Base-by-base conservation (phyloP, 2,888 invertebrate genomes). In the Ochropleura leucogaster region DNA sequence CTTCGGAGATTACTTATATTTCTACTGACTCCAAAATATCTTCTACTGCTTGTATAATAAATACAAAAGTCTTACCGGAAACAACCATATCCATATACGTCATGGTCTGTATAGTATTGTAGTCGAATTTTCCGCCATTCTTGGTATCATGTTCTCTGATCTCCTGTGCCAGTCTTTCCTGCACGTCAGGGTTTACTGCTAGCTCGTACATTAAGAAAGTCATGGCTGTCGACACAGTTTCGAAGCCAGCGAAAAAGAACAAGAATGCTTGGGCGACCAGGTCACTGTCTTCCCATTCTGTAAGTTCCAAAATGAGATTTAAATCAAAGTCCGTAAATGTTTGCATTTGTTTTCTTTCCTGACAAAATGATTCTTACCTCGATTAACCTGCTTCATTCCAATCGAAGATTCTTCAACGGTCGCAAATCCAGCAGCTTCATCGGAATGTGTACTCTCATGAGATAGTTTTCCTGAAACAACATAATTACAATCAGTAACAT, bases 151-250 rank as follows among this genome's bases (percentile, higher is more conserved):
- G 30, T 30, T 96, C 95, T 40, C 91, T 94, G 51, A 97, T 97
- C 92, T 97, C 97, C 60, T 95, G 85, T 2, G 93, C 93, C 0
- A 97, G 90, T 69, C 90, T 95, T 5, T 96, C 93, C 89, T 97
- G 97, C 0, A 97, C 90, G 0, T 97, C 97, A 30, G 96, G 95
- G 90, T 97, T 96, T 5, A 96, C 71, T 47, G 97, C 97, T 44
- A 98, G 86, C 89, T 97, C 97, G 62, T 97, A 95, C 10, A 92
- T 69, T 9, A 90, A 75, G 74, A 93, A 93, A 1, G 89, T 82
- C 89, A 94, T 90, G 0, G 87, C 74, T 1, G 91, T 83, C 0
- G 95, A 92, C 0, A 91, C 86, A 0, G 93, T 92, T 49, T 94
- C 93, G 68, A 93, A 94, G 8, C 93, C 93, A 68, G 92, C 94